Conservation (phyloP, 1,140 invertebrate genomes). For the Leptopilina boulardi region DNA sequence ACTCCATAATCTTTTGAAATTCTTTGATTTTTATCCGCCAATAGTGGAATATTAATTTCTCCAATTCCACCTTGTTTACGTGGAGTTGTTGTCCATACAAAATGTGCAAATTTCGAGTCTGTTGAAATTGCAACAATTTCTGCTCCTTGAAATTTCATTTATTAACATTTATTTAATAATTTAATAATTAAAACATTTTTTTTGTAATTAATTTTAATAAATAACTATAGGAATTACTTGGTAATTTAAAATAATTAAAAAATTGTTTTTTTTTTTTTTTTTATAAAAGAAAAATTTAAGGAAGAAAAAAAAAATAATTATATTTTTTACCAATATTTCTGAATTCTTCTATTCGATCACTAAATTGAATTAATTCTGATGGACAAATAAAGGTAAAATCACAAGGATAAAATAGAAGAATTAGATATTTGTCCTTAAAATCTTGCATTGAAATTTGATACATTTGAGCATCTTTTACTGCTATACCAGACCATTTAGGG, state of each 20-base stretch:
- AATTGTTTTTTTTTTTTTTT: not conserved
- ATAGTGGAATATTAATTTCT: slow-evolving; percentile 93
- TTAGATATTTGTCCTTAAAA: slow-evolving; percentile 84
- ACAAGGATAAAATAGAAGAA: slow-evolving; percentile 85
- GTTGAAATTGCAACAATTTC: slow-evolving; percentile 90
- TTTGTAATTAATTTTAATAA: too few species aligned
- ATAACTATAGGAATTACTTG: too few species aligned
- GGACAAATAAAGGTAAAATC: slow-evolving; percentile 94
- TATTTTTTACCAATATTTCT: slow-evolving; percentile 79
- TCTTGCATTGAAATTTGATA: slow-evolving; percentile 80
- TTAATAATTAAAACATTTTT: too few species aligned
- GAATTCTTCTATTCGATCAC: slow-evolving; percentile 88
- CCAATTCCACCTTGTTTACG: slow-evolving; percentile 96
- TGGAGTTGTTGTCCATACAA: slow-evolving; percentile 94
- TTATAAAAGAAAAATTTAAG: too few species aligned
- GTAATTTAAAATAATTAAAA: too few species aligned
- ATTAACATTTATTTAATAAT: too few species aligned
- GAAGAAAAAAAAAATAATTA: too few species aligned
- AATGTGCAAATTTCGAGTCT: slow-evolving; percentile 90
- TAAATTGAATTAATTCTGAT: slow-evolving; percentile 94
- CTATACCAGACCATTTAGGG: slow-evolving; percentile 64
- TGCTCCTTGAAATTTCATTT: slow-evolving; percentile 71
- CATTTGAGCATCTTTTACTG: slow-evolving; percentile 81
- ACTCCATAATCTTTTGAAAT: slow-evolving; percentile 93
- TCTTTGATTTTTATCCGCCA: slow-evolving; percentile 91